Percentiles rank a stretch among this genome's conserved stretches.
These are phyloP conservation scores for Pristionchus japonicus DNA, from an alignment of 2,888 invertebrate genomes.

Conservation along the genomic window DNA sequence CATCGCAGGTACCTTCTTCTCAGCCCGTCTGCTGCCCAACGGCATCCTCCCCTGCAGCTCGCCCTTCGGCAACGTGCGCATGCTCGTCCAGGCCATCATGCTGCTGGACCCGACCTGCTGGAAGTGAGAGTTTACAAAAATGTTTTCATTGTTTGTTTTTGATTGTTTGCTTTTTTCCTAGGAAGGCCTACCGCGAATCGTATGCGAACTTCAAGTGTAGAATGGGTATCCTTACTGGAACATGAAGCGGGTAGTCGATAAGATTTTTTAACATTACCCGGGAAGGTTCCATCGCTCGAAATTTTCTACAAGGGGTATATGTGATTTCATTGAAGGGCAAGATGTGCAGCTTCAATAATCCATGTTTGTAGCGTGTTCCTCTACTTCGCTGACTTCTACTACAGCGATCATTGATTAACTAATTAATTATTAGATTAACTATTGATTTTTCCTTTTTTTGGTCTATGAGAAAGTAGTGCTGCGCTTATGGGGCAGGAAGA, in stretches of 20 bases:
- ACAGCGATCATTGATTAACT: conserved; percentile 49
- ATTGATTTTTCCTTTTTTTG: no score
- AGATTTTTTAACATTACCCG: no score
- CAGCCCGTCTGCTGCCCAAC: conserved; percentile 66
- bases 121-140: no score
- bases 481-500: no score
- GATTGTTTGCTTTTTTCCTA: neutral
- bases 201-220: neutral
- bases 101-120: conserved; percentile 54
- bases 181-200: no score
- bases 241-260: neutral
- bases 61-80: conserved; percentile 72
- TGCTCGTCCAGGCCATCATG: conserved; percentile 57
- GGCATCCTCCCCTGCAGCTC: conserved; percentile 63
- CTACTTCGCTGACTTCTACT: conserved; percentile 76
- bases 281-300: no score
- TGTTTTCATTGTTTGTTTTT: neutral
- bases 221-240: neutral
- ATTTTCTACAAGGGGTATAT: no score
- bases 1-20: conserved; percentile 74
- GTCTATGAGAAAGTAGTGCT: no score
- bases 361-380: conserved; percentile 53
- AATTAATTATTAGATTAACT: no score
- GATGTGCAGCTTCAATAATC: no score
- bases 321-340: no score